Evolutionary conservation across 2,797 vertebrate species (phyloP), one percentile per base, ranked within the genome.

Genomic region (Acestrorhynchus altus): DNA sequence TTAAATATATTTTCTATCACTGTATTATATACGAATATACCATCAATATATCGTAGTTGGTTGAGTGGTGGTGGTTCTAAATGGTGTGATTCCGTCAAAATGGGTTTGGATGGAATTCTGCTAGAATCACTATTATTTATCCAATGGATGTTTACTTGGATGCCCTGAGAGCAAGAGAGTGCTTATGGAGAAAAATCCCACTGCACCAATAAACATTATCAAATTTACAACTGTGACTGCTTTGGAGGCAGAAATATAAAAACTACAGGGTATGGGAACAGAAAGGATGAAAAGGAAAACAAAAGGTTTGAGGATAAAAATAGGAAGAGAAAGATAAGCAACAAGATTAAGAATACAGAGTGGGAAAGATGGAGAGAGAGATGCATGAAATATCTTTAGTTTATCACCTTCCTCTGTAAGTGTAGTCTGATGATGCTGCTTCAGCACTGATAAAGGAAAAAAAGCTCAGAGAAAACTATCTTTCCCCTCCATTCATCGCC

Each of bases 81-180:
- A 54, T 0, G 52, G 15, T 57, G 70, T 22, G 63, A 51, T 51
- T 26, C 51, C n/a, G 47, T 26, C 15, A 9, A 52, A 67, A 47
- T 28, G 59, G 51, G 22, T 10, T 24, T 52, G 64, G 67, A 77
- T 64, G 56, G 49, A 26, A 67, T 35, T 46, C n/a, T 13, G 39
- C 44, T 7, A 3, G 59, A 69, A 49, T 60, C 67, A 70, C 67
- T 63, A 54, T 84, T 72, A 13, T 69, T 71, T 59, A 66, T 73
- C 66, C 57, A 54, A 35, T 75, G 71, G 67, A 80, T 82, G 79
- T 80, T 76, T 77, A 71, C 79, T 77, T 72, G 71, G 81, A 68
- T 83, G 83, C 84, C 84, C 84, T 86, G 84, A 86, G 84, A 83
- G 78, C 75, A 57, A 72, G 42, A 81, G 72, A 82, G 82, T 82